Percentiles rank a stretch among this genome's conserved stretches.
phyloP scores from a whole-genome alignment of 92 coral and sea anemone genomes.

The Porites evermanni region DNA sequence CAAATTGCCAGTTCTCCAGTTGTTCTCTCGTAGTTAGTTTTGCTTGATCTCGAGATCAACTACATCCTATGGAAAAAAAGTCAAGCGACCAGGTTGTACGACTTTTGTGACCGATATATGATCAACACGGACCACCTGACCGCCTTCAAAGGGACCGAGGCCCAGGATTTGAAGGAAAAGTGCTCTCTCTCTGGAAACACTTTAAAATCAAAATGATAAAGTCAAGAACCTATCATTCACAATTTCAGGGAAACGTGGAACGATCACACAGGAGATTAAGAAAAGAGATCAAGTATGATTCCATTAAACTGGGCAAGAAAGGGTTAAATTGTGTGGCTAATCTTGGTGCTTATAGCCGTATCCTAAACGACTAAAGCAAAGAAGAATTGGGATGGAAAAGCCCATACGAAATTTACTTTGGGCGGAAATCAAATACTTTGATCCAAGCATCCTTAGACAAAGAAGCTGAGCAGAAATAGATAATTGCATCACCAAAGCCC shows the following conservation, averaged over 20 bases:
- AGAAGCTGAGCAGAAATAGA: not conserved
- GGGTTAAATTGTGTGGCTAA: conserved; percentile 36
- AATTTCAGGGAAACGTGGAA: conserved; percentile 50
- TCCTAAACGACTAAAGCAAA: conserved; percentile 38
- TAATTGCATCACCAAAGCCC: conserved; percentile 12
- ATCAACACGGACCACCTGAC: conserved; percentile 44
- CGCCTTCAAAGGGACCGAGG: conserved; percentile 45
- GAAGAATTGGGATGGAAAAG: conserved; percentile 51
- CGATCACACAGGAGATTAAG: conserved; percentile 43
- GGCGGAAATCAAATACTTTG: conserved; percentile 40
- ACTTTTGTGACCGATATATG: conserved; percentile 24
- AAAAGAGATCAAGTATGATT: conserved; percentile 43
- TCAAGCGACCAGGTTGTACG: conserved; percentile 34
- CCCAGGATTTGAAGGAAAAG: conserved; percentile 31
- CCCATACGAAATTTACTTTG: conserved; percentile 44
- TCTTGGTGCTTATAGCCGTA: conserved; percentile 22
- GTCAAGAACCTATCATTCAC: conserved; percentile 44
- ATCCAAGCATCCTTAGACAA: conserved; percentile 7
- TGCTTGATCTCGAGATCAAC: too few relatives aligned
- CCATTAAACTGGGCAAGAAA: conserved; percentile 35
- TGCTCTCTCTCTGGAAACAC: conserved; percentile 5
- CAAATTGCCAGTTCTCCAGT: too few relatives aligned
- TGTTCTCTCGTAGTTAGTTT: too few relatives aligned
- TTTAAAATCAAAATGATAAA: conserved; percentile 44
- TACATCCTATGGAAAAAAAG: conserved; percentile 19